Conservation (phyloP, 2,888 invertebrate species). For the Drosophila paramelanica region DNA sequence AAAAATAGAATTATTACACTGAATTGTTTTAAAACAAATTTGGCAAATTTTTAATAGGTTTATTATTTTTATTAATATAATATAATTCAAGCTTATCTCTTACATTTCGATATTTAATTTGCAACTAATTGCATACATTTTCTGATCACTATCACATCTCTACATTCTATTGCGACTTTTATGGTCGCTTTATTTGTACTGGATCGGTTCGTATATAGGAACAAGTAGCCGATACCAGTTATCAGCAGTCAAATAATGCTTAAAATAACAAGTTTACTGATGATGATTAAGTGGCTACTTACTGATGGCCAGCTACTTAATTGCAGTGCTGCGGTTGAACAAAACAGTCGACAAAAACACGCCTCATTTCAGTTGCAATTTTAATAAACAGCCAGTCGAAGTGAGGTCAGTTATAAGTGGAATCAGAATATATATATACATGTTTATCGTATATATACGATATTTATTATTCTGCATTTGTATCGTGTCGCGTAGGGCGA, state of each 20-base stretch:
- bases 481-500: constrained; percentile 7
- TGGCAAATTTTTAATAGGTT: no score
- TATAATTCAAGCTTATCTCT: no score
- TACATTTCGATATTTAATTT: no score
- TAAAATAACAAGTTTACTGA: constrained; percentile 13
- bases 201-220: constrained; percentile 8
- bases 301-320: constrained; percentile 24
- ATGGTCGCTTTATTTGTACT: constrained; percentile 5
- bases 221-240: constrained; percentile 39
- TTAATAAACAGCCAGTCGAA: neutral
- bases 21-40: no score
- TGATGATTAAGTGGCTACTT: constrained; percentile 19
- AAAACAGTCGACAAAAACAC: constrained; percentile 10
- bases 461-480: no score
- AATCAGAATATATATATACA: constrained; percentile 8
- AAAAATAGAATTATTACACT: neutral
- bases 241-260: constrained; percentile 40
- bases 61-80: no score
- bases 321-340: constrained; percentile 6
- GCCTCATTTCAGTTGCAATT: constrained; percentile 13
- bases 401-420: constrained; percentile 45
- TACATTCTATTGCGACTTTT: constrained; percentile 13
- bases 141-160: constrained; percentile 4
- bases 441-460: neutral
- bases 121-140: neutral